Evolutionary conservation across 2,888 invertebrate species (phyloP), one percentile per base, ranked within the genome.

Genomic region (Eupithecia insigniata): DNA sequence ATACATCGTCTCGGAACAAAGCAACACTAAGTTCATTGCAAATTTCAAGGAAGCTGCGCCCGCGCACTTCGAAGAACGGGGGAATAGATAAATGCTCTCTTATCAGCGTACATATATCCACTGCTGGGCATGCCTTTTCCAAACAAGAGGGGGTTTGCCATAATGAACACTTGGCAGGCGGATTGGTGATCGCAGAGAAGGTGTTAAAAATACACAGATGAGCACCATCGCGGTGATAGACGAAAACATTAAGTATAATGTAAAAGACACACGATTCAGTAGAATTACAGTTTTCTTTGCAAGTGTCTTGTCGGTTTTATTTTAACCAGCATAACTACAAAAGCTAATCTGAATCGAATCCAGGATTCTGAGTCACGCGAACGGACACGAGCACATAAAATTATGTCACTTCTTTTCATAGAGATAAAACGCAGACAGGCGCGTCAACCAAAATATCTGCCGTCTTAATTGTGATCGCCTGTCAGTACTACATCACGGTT

Each of bases 391-490:
- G 30, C 65, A 77, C 77, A 76, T 76, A 76, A 71, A 78, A 78
- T 79, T 78, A 79, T 79, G 79, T 79, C 79, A 79, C 75, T 71
- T 74, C 76, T 78, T 79, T 79, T 78, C 78, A 77, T 79, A 79
- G 79, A 72, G 75, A 81, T 78, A 78, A 76, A 78, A 77, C 61
- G 72, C 73, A 78, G 73, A 80, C 82, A 77, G 76, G 74, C 79
- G 80, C 76, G 82, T 81, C 82, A 81, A 81, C 83, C 72, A 60
- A 82, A 83, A 84, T 83, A 83, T 67, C 70, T 71, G 65, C 70
- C 43, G 71, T 71, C 46, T 32, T 51, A 8, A 43, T 70, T 55
- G 67, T 61, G 32, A 14, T n/a, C 65, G 58, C 26, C 51, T 67
- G 73, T 72, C 70, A 39, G 46, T 22, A 22, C 62, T 62, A 18